Conservation (phyloP, 2,113 vertebrate species). For the Origma solitaria region DNA sequence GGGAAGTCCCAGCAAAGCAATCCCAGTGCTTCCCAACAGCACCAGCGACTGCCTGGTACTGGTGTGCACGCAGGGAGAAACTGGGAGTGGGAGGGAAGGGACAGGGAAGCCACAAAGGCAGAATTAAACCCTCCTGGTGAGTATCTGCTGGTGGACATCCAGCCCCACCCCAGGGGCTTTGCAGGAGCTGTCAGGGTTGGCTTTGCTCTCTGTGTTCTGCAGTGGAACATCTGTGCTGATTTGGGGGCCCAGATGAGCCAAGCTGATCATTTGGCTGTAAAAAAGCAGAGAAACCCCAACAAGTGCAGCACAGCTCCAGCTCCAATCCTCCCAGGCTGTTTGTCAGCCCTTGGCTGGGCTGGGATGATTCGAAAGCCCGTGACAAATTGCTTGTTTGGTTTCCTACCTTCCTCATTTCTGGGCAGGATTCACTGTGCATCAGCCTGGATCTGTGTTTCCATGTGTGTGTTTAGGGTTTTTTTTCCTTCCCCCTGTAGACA, state of each 20-base stretch:
- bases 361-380: neutral
- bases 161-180: neutral
- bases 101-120: neutral
- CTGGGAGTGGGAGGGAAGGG: neutral
- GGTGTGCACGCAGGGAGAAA: neutral
- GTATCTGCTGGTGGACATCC: fast-evolving
- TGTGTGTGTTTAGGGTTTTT: neutral
- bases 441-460: neutral
- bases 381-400: neutral
- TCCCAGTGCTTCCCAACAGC: neutral
- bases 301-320: neutral
- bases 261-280: neutral
- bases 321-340: neutral
- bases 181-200: neutral
- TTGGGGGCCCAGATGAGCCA: neutral
- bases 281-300: neutral
- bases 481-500: slow-evolving; percentile 39
- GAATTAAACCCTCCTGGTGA: neutral
- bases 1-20: neutral
- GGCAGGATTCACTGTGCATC: neutral
- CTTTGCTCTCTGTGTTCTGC: neutral
- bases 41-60: neutral
- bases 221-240: fast-evolving
- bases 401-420: slow-evolving; percentile 5
- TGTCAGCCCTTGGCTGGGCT: neutral